These are phyloP conservation scores for Pagetopsis macropterus DNA, from an alignment of 2,797 vertebrate genomes.

Conservation along the genomic window DNA sequence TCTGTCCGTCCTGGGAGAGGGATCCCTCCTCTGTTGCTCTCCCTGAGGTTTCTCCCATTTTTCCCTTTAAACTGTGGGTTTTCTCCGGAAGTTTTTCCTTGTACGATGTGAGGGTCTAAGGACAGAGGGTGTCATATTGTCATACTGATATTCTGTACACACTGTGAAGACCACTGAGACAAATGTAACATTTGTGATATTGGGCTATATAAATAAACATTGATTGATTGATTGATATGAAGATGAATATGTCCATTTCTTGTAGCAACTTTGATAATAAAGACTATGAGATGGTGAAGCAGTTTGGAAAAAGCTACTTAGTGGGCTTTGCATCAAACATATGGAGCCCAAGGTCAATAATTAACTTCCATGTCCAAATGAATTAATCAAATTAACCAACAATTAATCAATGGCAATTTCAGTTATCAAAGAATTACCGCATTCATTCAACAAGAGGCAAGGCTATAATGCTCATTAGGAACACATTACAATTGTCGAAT, in stretches of 20 bases:
- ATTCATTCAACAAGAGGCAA: constrained; percentile 33
- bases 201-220: too few species aligned
- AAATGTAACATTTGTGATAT: too few species aligned
- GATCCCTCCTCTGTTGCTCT: too few species aligned
- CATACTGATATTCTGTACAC: too few species aligned
- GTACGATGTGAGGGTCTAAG: too few species aligned
- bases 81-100: too few species aligned
- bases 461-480: constrained; percentile 22
- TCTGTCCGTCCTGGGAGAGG: too few species aligned
- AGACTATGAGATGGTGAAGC: neutral
- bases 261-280: neutral
- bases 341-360: constrained; percentile 29
- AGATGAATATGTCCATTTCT: neutral
- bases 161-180: too few species aligned
- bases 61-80: too few species aligned
- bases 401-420: constrained; percentile 26
- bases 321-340: neutral
- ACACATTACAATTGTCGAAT: neutral
- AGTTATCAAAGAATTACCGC: constrained; percentile 17
- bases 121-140: too few species aligned
- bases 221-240: too few species aligned
- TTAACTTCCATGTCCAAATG: constrained; percentile 3
- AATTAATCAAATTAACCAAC: constrained; percentile 23
- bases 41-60: too few species aligned
- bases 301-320: neutral